Evolutionary conservation across 2,888 invertebrate species (phyloP).

Genomic region (Strigamia maritima): DNA sequence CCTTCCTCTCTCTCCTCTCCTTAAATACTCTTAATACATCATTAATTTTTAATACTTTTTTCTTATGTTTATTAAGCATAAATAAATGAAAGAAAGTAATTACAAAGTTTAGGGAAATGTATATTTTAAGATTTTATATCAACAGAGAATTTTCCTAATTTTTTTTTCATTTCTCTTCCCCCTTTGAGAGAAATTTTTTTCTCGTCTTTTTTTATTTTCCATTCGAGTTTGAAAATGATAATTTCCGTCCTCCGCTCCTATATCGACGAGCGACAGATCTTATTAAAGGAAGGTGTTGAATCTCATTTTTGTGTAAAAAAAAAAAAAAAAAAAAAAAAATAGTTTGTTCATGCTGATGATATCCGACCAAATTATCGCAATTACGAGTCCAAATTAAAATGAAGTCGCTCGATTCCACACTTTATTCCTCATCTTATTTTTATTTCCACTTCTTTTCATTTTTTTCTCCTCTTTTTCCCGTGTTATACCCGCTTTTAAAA

Average conservation of each 20-base stretch:
- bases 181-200: not conserved
- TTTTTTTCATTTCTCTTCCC: not conserved
- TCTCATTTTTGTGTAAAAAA: constrained; percentile 24
- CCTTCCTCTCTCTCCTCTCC: not conserved
- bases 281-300: constrained; percentile 29
- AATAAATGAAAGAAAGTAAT: constrained; percentile 19
- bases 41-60: constrained; percentile 14
- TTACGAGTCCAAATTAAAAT: constrained; percentile 38
- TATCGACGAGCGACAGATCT: constrained; percentile 29
- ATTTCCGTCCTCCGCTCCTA: not conserved
- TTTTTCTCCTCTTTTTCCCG: not conserved
- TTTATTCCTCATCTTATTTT: not conserved
- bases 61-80: constrained; percentile 18
- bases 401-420: constrained; percentile 13
- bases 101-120: constrained; percentile 16
- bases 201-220: not conserved
- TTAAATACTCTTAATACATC: not conserved
- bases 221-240: not conserved
- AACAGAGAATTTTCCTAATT: not conserved
- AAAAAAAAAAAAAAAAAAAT: constrained; percentile 24
- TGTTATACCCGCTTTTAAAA: not conserved
- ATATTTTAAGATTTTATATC: constrained; percentile 17
- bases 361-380: constrained; percentile 38
- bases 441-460: not conserved
- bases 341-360: constrained; percentile 37